Evolutionary conservation across 1,140 invertebrate species (phyloP).

Genomic region (Hylaeus volcanicus): DNA sequence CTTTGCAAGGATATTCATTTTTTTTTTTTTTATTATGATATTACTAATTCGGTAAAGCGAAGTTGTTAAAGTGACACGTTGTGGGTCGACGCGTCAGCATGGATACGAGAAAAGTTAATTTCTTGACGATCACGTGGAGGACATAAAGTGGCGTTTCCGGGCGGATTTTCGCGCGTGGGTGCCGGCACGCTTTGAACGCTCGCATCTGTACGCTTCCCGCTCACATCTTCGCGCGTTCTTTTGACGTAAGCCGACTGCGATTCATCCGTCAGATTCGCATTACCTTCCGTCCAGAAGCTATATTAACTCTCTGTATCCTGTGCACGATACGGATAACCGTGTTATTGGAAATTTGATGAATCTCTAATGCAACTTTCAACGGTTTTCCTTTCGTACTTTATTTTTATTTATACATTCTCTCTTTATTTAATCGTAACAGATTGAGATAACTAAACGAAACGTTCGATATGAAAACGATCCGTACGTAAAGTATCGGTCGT

Average conservation of each 20-base stretch:
- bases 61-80: too few relatives aligned
- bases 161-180: conserved; percentile 50
- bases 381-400: conserved; percentile 10
- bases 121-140: conserved; percentile 42
- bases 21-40: too few relatives aligned
- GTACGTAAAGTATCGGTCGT: conserved; percentile 7
- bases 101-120: conserved; percentile 34
- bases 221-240: conserved; percentile 11
- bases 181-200: conserved; percentile 48
- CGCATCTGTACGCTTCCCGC: conserved; percentile 7
- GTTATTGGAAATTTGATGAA: too few relatives aligned
- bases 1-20: too few relatives aligned
- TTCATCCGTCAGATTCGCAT: conserved; percentile 13
- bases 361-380: too few relatives aligned
- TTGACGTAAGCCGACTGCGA: conserved; percentile 8
- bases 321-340: background rate
- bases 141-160: conserved; percentile 55
- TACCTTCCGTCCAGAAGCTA: background rate
- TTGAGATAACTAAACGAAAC: conserved; percentile 11
- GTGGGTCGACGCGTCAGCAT: too few relatives aligned
- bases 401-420: conserved; percentile 33
- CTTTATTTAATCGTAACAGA: background rate
- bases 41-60: too few relatives aligned
- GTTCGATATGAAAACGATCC: conserved; percentile 27
- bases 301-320: conserved; percentile 1